Base-by-base conservation (phyloP, 2,113 vertebrate species). In the Lampris incognitus region DNA sequence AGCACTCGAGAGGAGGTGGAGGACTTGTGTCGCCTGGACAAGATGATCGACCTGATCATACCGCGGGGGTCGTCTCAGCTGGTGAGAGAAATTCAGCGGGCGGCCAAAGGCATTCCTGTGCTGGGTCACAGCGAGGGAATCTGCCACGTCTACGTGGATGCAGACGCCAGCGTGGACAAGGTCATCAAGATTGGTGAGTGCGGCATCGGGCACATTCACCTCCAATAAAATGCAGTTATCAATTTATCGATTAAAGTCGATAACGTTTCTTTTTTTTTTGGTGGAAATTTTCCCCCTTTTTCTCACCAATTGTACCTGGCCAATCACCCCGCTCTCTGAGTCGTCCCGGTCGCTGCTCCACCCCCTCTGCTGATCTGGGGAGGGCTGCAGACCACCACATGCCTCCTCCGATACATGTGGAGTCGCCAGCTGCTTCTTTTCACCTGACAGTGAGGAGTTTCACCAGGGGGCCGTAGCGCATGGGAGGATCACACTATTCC, bases 71-170 rank as follows among this genome's bases (percentile, higher is more conserved):
- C 97, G 0, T 98, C 98, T 38, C 95, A 97, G 89, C 93, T 99
- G 72, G 97, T 99, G 68, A 92, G 94, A 78, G 94, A 96, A 75
- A 98, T 99, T 78, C 96, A 98, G 93, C 95, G 94, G 60, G 95
- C 95, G 0, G 95, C 98, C 36, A 97, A 96, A 72, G 97, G 97
- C 79, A 97, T 99, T 73, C 98, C 98, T 0, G 98, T 99, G 72
- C 95, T 99, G 88, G 98, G 97, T 9, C 97, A 98, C 93, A 99
- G 97, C 0, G 97, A 99, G 87, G 98, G 97, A 2, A 96, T 99
- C 93, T 99, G 98, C 80, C 98, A 99, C 4, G 94, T 99, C 64
- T 99, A 97, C 4, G 92, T 98, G 10, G 97, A 99, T 60, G 73
- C 81, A 0, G 96, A 98, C 1, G 97, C 98, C 84, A 96, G 95